Percentiles rank a stretch among this genome's conserved stretches.
These are phyloP conservation scores for Clarias platycephalus DNA, from an alignment of 2,797 vertebrate species.

Conservation along the genomic window DNA sequence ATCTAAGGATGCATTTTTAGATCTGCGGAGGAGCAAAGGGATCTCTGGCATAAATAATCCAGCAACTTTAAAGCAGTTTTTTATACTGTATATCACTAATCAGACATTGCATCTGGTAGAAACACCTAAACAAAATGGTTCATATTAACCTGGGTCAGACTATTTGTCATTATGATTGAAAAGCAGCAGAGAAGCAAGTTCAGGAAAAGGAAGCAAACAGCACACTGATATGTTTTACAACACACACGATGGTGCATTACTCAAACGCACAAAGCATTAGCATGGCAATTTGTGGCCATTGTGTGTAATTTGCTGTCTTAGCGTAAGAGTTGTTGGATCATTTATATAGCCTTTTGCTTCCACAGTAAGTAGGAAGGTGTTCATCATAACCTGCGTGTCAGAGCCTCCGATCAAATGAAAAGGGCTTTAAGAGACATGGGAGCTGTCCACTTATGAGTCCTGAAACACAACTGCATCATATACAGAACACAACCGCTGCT, in stretches of 20 bases:
- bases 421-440: slow-evolving; percentile 36
- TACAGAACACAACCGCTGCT: neutral
- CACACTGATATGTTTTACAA: slow-evolving; percentile 35
- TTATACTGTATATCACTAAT: slow-evolving; percentile 30
- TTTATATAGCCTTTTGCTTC: slow-evolving; percentile 42
- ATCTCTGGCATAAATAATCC: slow-evolving; percentile 46
- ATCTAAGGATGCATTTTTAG: slow-evolving; percentile 48
- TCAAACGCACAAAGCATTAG: slow-evolving; percentile 41
- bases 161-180: slow-evolving; percentile 14
- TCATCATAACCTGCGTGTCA: slow-evolving; percentile 36
- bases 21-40: slow-evolving; percentile 31
- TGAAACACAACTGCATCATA: slow-evolving; percentile 12
- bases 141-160: slow-evolving; percentile 16
- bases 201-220: slow-evolving; percentile 34
- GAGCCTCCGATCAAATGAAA: slow-evolving; percentile 38
- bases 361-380: slow-evolving; percentile 43
- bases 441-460: slow-evolving; percentile 40
- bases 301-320: slow-evolving; percentile 50
- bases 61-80: slow-evolving; percentile 36
- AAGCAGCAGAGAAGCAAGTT: slow-evolving; percentile 22
- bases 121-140: neutral
- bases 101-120: neutral
- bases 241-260: slow-evolving; percentile 35
- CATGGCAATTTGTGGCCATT: slow-evolving; percentile 45
- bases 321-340: slow-evolving; percentile 44